Evolutionary conservation across 2,113 vertebrate genomes (phyloP).

Genomic region (Eurystomus gularis): DNA sequence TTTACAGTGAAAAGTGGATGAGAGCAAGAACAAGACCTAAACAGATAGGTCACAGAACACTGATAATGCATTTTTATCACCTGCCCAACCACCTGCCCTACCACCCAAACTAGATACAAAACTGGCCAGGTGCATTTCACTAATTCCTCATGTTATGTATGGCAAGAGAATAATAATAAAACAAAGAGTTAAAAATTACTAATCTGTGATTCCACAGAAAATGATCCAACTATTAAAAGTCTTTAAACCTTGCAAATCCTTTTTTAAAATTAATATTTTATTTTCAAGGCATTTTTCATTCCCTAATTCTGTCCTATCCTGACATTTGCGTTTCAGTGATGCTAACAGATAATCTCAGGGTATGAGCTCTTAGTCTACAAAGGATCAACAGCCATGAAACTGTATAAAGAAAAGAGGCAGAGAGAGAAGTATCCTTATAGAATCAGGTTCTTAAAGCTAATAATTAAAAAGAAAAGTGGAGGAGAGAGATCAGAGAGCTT

Average conservation of each 20-base stretch:
- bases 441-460: slow-evolving; percentile 13
- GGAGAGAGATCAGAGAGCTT: neutral
- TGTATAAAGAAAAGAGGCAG: neutral
- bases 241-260: neutral
- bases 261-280: neutral
- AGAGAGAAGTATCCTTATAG: neutral
- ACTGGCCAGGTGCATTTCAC: neutral
- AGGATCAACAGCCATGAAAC: neutral
- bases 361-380: neutral
- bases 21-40: neutral
- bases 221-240: neutral
- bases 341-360: neutral
- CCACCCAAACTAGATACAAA: neutral
- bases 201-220: neutral
- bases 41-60: neutral
- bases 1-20: neutral
- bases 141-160: neutral
- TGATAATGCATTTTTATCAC: neutral
- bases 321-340: neutral
- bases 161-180: neutral
- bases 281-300: neutral
- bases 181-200: neutral
- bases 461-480: neutral
- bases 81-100: too few species aligned
- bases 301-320: neutral